phyloP scores from a whole-genome alignment of 2,888 invertebrate species.

The Halictus quadricinctus region DNA sequence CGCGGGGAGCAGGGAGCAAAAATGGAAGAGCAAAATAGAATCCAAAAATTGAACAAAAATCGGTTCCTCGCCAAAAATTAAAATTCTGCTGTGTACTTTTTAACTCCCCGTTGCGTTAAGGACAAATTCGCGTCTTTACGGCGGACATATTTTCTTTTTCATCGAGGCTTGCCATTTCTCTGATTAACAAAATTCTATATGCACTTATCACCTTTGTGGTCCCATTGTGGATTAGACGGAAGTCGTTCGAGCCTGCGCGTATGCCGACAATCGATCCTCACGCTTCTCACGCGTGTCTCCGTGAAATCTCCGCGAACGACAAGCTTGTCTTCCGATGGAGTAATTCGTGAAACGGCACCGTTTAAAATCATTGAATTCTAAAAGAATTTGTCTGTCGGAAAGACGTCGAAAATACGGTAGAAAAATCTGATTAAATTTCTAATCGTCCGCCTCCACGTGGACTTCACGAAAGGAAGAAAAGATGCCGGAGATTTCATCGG shows the following conservation, averaged over 20 bases:
- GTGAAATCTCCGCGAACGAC: background rate
- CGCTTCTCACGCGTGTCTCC: background rate
- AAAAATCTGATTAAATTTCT: too few relatives aligned
- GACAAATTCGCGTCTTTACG: constrained; percentile 7
- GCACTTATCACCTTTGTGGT: constrained; percentile 80
- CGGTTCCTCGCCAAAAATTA: background rate
- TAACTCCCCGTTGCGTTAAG: constrained; percentile 1
- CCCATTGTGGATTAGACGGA: constrained; percentile 77
- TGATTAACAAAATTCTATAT: constrained; percentile 74
- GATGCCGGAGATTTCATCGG: background rate
- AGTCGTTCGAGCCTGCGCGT: constrained; percentile 68
- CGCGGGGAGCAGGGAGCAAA: background rate
- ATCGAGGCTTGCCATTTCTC: constrained; percentile 67
- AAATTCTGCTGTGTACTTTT: constrained; percentile 16
- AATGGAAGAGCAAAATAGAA: constrained; percentile 27
- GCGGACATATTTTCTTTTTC: constrained; percentile 37
- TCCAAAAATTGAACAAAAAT: constrained; percentile 2
- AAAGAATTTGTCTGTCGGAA: background rate
- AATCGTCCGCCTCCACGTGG: background rate
- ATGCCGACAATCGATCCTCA: background rate
- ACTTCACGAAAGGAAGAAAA: background rate
- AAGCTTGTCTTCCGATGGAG: background rate
- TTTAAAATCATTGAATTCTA: background rate
- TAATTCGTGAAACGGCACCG: background rate
- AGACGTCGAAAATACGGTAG: background rate